phyloP scores from a whole-genome alignment of 2,797 vertebrate species.

The Moxostoma hubbsi region DNA sequence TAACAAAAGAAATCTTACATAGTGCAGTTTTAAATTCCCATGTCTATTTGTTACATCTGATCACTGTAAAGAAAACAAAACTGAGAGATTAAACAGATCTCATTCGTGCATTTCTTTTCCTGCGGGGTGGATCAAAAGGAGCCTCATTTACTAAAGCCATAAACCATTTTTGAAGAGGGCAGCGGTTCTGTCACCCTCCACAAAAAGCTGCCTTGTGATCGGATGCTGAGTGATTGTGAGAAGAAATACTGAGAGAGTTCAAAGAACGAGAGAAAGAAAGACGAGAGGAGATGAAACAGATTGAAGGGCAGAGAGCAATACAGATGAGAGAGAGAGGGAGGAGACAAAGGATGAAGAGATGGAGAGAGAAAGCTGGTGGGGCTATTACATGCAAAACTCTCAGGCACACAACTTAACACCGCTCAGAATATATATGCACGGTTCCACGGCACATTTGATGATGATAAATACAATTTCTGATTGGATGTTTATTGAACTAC shows the following conservation, averaged over 20 bases:
- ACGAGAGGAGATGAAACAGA: conserved; percentile 16
- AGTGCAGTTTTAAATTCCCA: too few species aligned
- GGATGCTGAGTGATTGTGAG: not conserved
- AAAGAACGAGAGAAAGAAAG: conserved; percentile 9
- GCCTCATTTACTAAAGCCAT: not conserved
- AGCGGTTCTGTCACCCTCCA: not conserved
- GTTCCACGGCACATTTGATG: not conserved
- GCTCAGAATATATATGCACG: not conserved
- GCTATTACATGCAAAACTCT: conserved; percentile 39
- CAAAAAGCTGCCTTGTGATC: conserved; percentile 16
- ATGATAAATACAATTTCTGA: not conserved
- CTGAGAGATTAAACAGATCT: not conserved
- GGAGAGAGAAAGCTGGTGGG: not conserved
- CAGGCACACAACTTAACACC: not conserved
- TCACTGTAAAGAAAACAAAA: not conserved
- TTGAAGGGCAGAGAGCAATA: conserved; percentile 20
- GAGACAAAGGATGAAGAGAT: conserved; percentile 14
- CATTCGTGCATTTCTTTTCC: not conserved
- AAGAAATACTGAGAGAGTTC: not conserved
- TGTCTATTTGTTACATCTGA: too few species aligned
- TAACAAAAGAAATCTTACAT: too few species aligned
- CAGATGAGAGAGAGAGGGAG: conserved; percentile 36
- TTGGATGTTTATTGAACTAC: not conserved
- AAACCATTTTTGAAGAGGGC: not conserved
- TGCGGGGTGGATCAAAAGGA: not conserved